Evolutionary conservation across 1,140 invertebrate genomes (phyloP).

Genomic region (Teleogryllus occipitalis): DNA sequence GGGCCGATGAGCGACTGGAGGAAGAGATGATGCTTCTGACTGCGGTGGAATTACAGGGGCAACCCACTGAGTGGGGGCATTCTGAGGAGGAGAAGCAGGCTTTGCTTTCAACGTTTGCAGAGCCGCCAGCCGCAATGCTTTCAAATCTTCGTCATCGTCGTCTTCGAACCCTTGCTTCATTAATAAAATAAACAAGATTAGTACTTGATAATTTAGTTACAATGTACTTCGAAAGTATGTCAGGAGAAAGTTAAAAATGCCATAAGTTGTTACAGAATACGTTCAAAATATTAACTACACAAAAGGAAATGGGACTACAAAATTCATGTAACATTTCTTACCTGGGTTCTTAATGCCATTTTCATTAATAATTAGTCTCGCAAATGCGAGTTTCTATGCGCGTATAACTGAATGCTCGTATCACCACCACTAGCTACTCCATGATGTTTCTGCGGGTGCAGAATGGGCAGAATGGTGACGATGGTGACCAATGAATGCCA

Average conservation of each 20-base stretch:
- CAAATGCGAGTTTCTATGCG: background rate
- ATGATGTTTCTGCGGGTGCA: background rate
- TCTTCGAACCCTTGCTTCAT: slow-evolving; percentile 29
- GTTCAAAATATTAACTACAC: background rate
- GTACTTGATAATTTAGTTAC: background rate
- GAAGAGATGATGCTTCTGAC: background rate
- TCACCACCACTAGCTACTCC: background rate
- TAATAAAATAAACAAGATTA: background rate
- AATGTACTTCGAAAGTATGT: background rate
- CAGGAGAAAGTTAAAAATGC: background rate
- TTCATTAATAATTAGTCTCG: background rate
- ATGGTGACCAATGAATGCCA: background rate
- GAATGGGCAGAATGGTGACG: background rate
- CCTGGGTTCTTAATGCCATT: background rate
- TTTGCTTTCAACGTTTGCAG: slow-evolving; percentile 33
- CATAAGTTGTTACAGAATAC: background rate
- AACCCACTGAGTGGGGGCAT: slow-evolving; percentile 16
- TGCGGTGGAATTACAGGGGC: slow-evolving; percentile 16
- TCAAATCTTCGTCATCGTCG: slow-evolving; percentile 39
- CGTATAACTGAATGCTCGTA: background rate
- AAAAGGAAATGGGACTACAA: background rate
- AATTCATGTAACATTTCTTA: background rate
- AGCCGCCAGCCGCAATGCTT: slow-evolving; percentile 37
- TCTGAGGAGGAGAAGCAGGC: slow-evolving; percentile 14
- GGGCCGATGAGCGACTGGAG: background rate